Evolutionary conservation across 2,888 invertebrate species (phyloP).

Genomic region (Cantharis flavilabris): DNA sequence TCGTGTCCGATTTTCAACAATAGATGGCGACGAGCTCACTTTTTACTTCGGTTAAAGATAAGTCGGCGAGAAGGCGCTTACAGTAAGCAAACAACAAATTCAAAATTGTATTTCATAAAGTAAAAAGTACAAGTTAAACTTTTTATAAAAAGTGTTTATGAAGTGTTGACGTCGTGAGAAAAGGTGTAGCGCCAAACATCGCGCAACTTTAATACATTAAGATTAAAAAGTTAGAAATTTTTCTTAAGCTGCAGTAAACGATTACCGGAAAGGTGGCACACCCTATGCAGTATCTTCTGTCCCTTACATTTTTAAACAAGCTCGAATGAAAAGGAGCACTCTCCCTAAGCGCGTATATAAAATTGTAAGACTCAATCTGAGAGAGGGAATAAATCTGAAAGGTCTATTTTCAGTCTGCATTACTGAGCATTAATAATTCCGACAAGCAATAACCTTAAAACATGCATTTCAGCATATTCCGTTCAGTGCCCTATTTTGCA

Average conservation of each 20-base stretch:
- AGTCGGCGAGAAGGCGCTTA: slow-evolving; percentile 27
- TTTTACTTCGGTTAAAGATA: slow-evolving; percentile 12
- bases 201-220: background rate
- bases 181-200: background rate
- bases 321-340: slow-evolving; percentile 25
- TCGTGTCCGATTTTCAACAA: background rate
- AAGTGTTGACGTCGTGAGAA: background rate
- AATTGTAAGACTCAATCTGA: slow-evolving; percentile 46
- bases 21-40: background rate
- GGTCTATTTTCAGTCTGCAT: slow-evolving; percentile 51
- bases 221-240: background rate
- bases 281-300: slow-evolving; percentile 13
- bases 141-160: background rate
- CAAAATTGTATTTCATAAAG: background rate
- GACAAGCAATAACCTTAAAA: slow-evolving; percentile 51
- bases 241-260: slow-evolving; percentile 16
- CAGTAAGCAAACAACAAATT: background rate
- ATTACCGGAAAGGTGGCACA: slow-evolving; percentile 9
- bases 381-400: slow-evolving; percentile 50
- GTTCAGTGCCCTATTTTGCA: slow-evolving; percentile 41
- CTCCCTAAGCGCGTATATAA: slow-evolving; percentile 41
- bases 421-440: slow-evolving; percentile 51
- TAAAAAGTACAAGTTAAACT: background rate
- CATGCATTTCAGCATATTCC: slow-evolving; percentile 50
- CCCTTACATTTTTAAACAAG: slow-evolving; percentile 23